Evolutionary conservation across 2,888 invertebrate species (phyloP).

Genomic region (Rhaphigaster nebulosa): DNA sequence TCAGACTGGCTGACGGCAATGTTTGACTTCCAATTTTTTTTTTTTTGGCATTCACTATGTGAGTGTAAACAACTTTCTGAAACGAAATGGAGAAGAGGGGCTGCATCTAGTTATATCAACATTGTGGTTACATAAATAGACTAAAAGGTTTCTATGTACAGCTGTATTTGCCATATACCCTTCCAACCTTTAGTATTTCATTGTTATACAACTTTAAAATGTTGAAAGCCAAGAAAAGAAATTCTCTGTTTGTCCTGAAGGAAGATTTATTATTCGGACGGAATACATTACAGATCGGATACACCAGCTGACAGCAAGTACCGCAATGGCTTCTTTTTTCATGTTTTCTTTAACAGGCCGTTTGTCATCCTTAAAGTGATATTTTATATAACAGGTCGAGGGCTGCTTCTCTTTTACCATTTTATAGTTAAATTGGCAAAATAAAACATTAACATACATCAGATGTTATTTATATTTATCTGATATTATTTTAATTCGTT

Average conservation of each 20-base stretch:
- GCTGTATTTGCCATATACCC: neutral
- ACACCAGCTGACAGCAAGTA: neutral
- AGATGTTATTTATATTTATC: no score
- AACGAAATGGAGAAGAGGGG: no score
- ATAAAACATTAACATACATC: neutral
- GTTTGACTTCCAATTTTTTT: no score
- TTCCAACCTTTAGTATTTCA: neutral
- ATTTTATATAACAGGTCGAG: neutral
- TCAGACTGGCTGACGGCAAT: no score
- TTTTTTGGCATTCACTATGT: no score
- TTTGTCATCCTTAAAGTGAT: neutral
- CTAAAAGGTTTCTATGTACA: neutral
- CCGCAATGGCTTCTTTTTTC: neutral
- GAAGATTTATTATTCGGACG: neutral
- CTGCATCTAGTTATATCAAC: no score
- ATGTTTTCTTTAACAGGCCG: neutral
- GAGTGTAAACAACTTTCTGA: no score
- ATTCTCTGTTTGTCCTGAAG: neutral
- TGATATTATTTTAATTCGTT: no score
- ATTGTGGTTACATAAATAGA: neutral
- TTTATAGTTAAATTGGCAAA: neutral
- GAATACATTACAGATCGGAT: constrained; percentile 21
- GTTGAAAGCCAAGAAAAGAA: neutral
- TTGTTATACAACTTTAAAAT: neutral
- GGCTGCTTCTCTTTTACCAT: neutral